Evolutionary conservation across 2,888 invertebrate genomes (phyloP), one percentile per base, ranked within the genome.

Genomic region (Netelia virgata): DNA sequence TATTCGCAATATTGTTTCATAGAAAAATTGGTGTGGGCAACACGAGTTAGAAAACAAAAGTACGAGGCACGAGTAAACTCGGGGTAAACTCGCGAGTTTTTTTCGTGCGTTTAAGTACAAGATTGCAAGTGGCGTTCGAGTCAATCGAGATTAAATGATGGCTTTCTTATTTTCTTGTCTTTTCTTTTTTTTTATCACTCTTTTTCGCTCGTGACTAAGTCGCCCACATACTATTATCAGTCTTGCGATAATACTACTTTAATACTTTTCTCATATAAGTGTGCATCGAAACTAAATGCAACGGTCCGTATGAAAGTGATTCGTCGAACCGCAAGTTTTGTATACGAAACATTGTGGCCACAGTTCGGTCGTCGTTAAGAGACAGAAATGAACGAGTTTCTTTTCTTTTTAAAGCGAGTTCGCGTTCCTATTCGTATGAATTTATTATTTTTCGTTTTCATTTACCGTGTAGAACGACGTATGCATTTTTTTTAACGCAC

Each of bases 201-300:
- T 50, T 36, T 43, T 63, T 68, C 18, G 77, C 82, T 79, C 47
- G 86, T 87, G 61, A 75, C 61, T 75, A 72, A 77, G 61, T 78
- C 72, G 76, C 74, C 83, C 86, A 86, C 87, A 80, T 83, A 87
- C 87, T 89, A 74, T 88, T 88, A 88, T 91, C 91, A 92, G 92
- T 92, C 92, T 91, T 92, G 87, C 88, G 88, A 88, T 91, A 92
- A 92, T 92, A 92, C 90, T 92, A 92, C 88, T 88, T 89, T 89
- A 91, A 92, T 92, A 92, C 90, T 91, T 89, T 89, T 88, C 69
- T 76, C 41, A 9, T 85, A 74, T 79, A 59, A 82, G 84, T 76
- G 75, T 82, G 82, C 75, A 80, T 79, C 50, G 47, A 77, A 76
- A 82, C 66, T 57, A 79, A 81, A 55, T 55, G 69, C 82, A 50